phyloP scores from a whole-genome alignment of 2,113 vertebrate species.

The Petromus typicus region DNA sequence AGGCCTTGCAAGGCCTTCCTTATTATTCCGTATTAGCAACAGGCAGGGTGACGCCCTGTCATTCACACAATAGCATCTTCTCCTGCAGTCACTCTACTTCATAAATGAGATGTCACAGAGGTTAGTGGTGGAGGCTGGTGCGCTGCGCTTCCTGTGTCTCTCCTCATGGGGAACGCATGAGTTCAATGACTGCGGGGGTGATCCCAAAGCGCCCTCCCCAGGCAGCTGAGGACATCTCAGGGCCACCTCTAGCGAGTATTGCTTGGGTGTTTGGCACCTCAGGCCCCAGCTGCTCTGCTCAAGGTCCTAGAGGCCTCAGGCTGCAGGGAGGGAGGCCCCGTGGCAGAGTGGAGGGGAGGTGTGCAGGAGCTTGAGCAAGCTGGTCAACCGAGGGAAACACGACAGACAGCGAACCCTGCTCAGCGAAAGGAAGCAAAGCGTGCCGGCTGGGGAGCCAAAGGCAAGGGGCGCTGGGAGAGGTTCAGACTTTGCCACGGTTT shows the following conservation, averaged over 20 bases:
- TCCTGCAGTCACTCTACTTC: background rate
- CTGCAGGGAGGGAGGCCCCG: rapidly evolving
- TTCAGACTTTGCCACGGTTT: background rate
- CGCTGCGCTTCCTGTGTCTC: background rate
- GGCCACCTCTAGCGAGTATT: background rate
- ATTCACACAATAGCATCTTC: background rate
- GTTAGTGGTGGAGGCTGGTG: background rate
- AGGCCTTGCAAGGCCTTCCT: background rate
- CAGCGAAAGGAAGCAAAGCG: background rate
- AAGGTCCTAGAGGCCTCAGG: background rate
- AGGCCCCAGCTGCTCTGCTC: background rate
- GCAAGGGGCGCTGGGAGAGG: background rate
- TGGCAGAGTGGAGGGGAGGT: no score
- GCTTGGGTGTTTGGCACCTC: background rate
- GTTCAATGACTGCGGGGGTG: background rate
- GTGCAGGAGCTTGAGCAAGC: background rate
- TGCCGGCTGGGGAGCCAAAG: background rate
- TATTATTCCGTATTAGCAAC: background rate
- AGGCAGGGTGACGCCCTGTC: background rate
- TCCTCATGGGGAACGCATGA: background rate
- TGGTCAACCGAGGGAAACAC: background rate
- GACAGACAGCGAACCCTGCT: background rate
- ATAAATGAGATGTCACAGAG: background rate
- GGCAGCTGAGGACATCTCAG: background rate
- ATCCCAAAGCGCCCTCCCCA: rapidly evolving